A percentile compares a stretch with the other conserved stretches of the same genome.
phyloP scores from a whole-genome alignment of 2,888 invertebrate species.

The Barypeithes pellucidus region DNA sequence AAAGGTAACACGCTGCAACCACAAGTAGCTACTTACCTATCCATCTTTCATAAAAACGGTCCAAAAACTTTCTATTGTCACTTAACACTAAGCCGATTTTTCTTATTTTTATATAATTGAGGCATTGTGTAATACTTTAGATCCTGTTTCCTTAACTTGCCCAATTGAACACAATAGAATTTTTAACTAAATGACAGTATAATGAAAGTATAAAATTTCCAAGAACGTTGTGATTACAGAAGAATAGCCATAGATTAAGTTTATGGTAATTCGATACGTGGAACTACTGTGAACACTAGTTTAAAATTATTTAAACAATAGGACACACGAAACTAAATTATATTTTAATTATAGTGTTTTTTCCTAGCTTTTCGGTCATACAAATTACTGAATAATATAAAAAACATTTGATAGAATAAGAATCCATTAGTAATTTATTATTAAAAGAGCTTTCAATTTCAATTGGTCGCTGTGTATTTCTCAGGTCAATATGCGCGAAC shows the following conservation, averaged over 20 bases:
- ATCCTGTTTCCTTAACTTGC: not conserved
- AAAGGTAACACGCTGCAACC: constrained; percentile 1
- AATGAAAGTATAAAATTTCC: not conserved
- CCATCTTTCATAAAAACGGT: constrained; percentile 26
- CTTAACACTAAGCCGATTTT: constrained; percentile 32
- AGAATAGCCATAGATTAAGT: not conserved
- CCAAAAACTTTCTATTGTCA: constrained; percentile 19
- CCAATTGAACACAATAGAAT: not conserved
- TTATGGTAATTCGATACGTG: not conserved
- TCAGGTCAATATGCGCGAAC: too few relatives aligned
- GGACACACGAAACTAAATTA: too few relatives aligned
- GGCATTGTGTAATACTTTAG: constrained; percentile 4
- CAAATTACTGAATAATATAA: too few relatives aligned
- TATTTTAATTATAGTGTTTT: too few relatives aligned
- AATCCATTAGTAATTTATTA: too few relatives aligned
- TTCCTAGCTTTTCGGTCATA: too few relatives aligned
- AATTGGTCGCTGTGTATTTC: too few relatives aligned
- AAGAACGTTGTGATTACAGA: not conserved
- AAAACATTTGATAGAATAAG: too few relatives aligned
- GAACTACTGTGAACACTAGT: too few relatives aligned
- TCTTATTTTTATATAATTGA: constrained; percentile 15
- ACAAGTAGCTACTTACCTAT: constrained; percentile 1
- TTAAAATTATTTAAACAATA: too few relatives aligned
- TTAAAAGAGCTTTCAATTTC: too few relatives aligned
- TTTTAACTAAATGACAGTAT: not conserved